Evolutionary conservation across 2,113 vertebrate species (phyloP).

Genomic region (Crotophaga sulcirostris): DNA sequence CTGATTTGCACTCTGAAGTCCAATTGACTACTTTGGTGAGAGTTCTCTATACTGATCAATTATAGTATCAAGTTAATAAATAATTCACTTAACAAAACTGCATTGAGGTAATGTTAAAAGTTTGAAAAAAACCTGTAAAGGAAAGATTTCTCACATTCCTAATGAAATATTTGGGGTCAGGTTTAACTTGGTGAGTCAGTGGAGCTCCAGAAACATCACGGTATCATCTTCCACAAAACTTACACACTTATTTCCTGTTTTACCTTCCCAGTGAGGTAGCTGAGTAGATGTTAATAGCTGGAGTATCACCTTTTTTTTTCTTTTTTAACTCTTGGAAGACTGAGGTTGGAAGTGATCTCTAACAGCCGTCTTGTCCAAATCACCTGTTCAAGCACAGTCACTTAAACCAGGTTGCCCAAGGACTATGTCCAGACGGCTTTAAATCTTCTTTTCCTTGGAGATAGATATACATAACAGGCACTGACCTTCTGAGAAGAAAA

Average conservation of each 20-base stretch:
- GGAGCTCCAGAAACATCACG: neutral
- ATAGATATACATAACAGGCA: neutral
- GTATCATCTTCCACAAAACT: neutral
- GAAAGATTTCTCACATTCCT: neutral
- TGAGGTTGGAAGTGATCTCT: neutral
- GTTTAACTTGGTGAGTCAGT: neutral
- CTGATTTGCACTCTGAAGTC: constrained; percentile 40
- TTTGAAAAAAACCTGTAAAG: constrained; percentile 51
- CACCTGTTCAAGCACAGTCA: neutral
- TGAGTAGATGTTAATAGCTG: neutral
- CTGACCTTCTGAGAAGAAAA: neutral
- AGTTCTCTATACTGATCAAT: constrained; percentile 25
- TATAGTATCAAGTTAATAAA: constrained; percentile 51
- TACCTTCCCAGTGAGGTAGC: neutral
- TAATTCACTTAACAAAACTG: constrained; percentile 64
- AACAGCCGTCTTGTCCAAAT: neutral
- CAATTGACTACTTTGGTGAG: neutral
- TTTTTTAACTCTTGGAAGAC: neutral
- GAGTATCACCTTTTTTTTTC: neutral
- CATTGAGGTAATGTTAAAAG: constrained; percentile 59
- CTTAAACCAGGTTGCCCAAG: neutral
- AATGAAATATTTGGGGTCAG: neutral
- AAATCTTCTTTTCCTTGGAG: neutral
- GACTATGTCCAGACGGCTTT: neutral
- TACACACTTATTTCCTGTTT: neutral